Conservation (phyloP, 2,888 invertebrate genomes). For the Alloscopus bannaensis region DNA sequence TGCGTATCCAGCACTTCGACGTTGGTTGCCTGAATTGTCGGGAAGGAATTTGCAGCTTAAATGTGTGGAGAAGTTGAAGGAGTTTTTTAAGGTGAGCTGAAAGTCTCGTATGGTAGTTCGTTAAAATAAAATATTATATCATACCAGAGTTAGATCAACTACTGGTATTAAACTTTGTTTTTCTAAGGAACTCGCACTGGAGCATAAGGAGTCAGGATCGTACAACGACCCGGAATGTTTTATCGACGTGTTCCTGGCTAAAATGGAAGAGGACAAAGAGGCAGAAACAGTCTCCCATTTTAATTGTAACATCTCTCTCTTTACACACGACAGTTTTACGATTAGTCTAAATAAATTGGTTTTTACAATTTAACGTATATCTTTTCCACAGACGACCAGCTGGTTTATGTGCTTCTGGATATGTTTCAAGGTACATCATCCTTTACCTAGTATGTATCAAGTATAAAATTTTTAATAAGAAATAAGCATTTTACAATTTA, state of each 20-base stretch:
- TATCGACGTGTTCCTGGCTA: slow-evolving; percentile 21
- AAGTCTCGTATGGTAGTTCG: slow-evolving; percentile 3
- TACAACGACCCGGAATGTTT: slow-evolving; percentile 12
- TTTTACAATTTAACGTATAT: too few species aligned
- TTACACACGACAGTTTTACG: too few species aligned
- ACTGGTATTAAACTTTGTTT: not conserved
- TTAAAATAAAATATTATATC: not conserved
- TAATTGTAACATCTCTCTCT: too few species aligned
- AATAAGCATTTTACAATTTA: too few species aligned
- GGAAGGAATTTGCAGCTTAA: slow-evolving; percentile 5
- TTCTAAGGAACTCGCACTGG: not conserved
- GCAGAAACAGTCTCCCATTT: too few species aligned
- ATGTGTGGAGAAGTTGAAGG: not conserved
- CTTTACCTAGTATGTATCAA: too few species aligned
- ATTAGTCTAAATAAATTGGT: too few species aligned
- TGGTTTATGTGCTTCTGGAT: too few species aligned
- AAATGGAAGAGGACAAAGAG: slow-evolving; percentile 45
- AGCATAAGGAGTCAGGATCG: not conserved
- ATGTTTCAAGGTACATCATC: too few species aligned
- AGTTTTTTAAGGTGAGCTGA: not conserved
- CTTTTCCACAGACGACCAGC: too few species aligned
- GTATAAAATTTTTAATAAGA: too few species aligned
- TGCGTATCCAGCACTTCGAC: slow-evolving; percentile 18
- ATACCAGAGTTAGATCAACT: too few species aligned
- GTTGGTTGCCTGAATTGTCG: slow-evolving; percentile 22